Conservation (phyloP, 2,113 vertebrate genomes). For the Gorsachius goisagi region DNA sequence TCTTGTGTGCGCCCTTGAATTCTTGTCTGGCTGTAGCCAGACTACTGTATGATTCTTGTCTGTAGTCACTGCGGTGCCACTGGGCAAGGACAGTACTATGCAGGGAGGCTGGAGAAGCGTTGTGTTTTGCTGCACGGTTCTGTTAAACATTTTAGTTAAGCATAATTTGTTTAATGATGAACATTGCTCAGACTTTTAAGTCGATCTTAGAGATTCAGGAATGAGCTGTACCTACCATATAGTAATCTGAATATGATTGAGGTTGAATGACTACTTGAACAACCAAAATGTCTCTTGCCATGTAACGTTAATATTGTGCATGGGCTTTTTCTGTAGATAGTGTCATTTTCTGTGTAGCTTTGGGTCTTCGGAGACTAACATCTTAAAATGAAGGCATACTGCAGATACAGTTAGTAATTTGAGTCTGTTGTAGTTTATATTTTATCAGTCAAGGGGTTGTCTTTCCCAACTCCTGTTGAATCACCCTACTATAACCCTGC, state of each 20-base stretch:
- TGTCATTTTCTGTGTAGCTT: slow-evolving; percentile 52
- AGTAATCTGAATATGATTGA: slow-evolving; percentile 73
- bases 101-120: background rate
- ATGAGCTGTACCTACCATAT: slow-evolving; percentile 66
- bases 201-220: slow-evolving; percentile 14
- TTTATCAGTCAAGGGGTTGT: slow-evolving; percentile 20
- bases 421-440: background rate
- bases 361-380: slow-evolving; percentile 35
- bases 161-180: background rate
- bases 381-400: slow-evolving; percentile 9
- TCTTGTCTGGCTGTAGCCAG: background rate
- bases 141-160: slow-evolving; percentile 6
- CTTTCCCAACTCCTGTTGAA: slow-evolving; percentile 28
- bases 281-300: slow-evolving; percentile 34
- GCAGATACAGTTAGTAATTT: background rate
- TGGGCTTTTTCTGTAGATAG: slow-evolving; percentile 49
- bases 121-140: slow-evolving; percentile 35
- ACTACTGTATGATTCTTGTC: background rate
- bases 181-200: no score
- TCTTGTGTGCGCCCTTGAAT: slow-evolving; percentile 19
- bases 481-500: background rate
- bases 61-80: slow-evolving; percentile 7
- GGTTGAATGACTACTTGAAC: slow-evolving; percentile 38
- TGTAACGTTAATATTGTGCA: slow-evolving; percentile 55
- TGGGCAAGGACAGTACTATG: slow-evolving; percentile 3